Evolutionary conservation across 92 coral and sea anemone genomes (phyloP).

Genomic region (Palythoa grandis): DNA sequence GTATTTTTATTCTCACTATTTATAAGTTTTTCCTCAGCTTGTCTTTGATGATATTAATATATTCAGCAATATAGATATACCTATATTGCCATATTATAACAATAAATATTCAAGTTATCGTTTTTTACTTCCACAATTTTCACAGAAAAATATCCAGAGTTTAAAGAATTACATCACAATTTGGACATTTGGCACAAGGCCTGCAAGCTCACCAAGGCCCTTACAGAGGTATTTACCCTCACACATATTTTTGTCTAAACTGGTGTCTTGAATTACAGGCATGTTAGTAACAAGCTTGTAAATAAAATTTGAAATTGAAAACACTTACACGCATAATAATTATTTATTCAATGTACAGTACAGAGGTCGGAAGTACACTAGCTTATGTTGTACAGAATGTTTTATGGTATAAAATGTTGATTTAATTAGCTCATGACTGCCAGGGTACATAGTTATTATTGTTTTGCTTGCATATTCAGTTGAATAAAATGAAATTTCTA

Average conservation of each 20-base stretch:
- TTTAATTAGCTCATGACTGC: slow-evolving; percentile 19
- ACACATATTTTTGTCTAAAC: background rate
- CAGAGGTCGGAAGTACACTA: background rate
- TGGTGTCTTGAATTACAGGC: slow-evolving; percentile 3
- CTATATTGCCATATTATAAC: slow-evolving; percentile 21
- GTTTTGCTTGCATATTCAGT: background rate
- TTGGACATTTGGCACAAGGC: slow-evolving; percentile 31
- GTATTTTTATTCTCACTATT: slow-evolving; percentile 6
- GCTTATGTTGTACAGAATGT: background rate
- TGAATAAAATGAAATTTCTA: slow-evolving; percentile 15
- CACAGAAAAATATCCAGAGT: slow-evolving; percentile 14
- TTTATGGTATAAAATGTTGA: slow-evolving; percentile 16
- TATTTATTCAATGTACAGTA: background rate
- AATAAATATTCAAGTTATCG: background rate
- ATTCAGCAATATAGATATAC: background rate
- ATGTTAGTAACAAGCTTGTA: slow-evolving; percentile 8
- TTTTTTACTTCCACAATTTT: slow-evolving; percentile 8
- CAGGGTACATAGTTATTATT: background rate
- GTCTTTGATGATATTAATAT: slow-evolving; percentile 13
- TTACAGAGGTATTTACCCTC: slow-evolving; percentile 28
- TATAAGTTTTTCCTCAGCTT: background rate
- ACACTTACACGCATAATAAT: background rate
- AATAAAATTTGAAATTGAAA: background rate
- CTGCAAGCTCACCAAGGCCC: slow-evolving; percentile 31
- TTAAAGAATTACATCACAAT: background rate